These are phyloP conservation scores for Manduca sexta DNA, from an alignment of 1,140 invertebrate species.

Conservation along the genomic window DNA sequence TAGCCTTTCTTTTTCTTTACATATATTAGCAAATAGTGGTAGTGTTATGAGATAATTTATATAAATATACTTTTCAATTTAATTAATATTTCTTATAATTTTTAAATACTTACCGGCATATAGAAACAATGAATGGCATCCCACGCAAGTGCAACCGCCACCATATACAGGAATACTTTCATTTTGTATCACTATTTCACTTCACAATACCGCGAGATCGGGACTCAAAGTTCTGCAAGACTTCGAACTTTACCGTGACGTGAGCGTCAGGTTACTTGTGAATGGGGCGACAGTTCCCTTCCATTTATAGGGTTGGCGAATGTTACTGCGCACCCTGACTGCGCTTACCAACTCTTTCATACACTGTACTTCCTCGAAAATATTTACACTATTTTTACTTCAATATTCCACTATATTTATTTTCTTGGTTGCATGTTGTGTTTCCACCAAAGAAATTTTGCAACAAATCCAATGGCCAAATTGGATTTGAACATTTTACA, in stretches of 20 bases:
- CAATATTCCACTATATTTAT: neutral
- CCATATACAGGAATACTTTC: conserved; percentile 37
- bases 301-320: conserved; percentile 49
- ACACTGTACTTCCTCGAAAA: conserved; percentile 24
- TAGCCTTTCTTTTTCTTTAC: too few species aligned
- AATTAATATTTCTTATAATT: too few species aligned
- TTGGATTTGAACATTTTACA: conserved; percentile 11
- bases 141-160: conserved; percentile 32
- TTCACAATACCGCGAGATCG: conserved; percentile 15
- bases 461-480: neutral
- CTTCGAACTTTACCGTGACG: conserved; percentile 27
- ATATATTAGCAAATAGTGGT: too few species aligned
- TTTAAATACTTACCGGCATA: conserved; percentile 42
- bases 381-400: neutral
- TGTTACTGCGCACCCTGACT: conserved; percentile 54
- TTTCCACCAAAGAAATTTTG: neutral
- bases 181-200: conserved; percentile 28
- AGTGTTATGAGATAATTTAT: too few species aligned
- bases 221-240: conserved; percentile 18
- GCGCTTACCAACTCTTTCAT: conserved; percentile 33
- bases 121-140: conserved; percentile 36
- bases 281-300: conserved; percentile 42
- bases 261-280: conserved; percentile 45
- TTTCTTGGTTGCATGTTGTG: neutral
- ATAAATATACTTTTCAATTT: too few species aligned